Evolutionary conservation across 2,113 vertebrate genomes (phyloP), one percentile per base, ranked within the genome.

Genomic region (Micromys minutus): DNA sequence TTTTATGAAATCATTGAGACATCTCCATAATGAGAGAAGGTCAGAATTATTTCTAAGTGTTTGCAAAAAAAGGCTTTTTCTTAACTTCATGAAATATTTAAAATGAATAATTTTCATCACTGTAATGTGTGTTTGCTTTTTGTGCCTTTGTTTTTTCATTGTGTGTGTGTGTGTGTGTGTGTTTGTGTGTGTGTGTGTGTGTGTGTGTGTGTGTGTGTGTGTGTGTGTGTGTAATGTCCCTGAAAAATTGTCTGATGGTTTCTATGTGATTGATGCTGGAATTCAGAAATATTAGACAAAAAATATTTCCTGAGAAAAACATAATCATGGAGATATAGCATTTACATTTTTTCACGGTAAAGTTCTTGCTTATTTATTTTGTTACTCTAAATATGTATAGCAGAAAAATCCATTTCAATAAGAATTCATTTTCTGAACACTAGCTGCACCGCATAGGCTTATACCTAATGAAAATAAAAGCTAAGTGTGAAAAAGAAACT

Each of bases 11-110:
- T 87, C 79, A 52, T 84, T 90, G 67, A 80, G 15, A 93, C 77
- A 94, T 90, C 26, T 91, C 65, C 55, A 31, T 69, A 90, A 47
- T 91, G 42, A 16, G 57, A 47, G 13, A 85, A 81, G 59, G 52
- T 31, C 7, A 4, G 7, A 7, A 72, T 39, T 80, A 72, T 21
- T 83, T 90, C 72, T 74, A 59, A 87, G 31, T 79, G 29, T 91
- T 85, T 93, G 1, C 86, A 21, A 93, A 75, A 87, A 50, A 19
- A 26, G 71, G 6, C 21, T 75, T 22, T 93, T 8, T 21, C 39
- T 88, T 61, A 4, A 90, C 22, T 89, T 93, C 61, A 11, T 89
- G 67, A 90, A 95, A 84, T 88, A 75, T 65, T 85, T 93, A 61
- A 84, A 69, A 16, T 80, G 4, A 29, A 61, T 21, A 69, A 1